phyloP scores from a whole-genome alignment of 2,113 vertebrate species.

The Erythrocercus mccallii region DNA sequence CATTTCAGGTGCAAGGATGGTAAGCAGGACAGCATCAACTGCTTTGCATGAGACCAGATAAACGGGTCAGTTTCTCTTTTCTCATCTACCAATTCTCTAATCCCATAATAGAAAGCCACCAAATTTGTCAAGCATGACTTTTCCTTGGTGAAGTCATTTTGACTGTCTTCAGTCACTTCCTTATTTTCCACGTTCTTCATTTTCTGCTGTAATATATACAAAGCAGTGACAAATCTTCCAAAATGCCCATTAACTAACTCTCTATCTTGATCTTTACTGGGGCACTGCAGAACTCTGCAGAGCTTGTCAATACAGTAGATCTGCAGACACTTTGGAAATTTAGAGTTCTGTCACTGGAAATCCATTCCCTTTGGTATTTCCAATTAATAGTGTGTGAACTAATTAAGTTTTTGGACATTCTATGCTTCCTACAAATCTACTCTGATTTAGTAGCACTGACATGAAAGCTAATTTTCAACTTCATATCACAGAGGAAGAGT shows the following conservation, averaged over 20 bases:
- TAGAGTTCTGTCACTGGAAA: not conserved
- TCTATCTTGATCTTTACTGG: not conserved
- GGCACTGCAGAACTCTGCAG: not conserved
- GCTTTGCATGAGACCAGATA: fast-evolving
- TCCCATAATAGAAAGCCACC: not conserved
- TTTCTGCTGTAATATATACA: not conserved
- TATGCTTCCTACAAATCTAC: not conserved
- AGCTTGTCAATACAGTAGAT: not conserved
- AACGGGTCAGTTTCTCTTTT: not conserved
- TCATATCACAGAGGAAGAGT: not conserved
- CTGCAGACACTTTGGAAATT: not conserved
- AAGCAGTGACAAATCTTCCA: not conserved
- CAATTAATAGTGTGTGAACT: conserved; percentile 1
- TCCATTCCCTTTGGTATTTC: not conserved
- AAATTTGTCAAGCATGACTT: not conserved
- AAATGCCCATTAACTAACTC: not conserved
- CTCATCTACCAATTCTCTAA: not conserved
- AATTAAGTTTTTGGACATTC: not conserved
- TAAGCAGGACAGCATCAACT: not conserved
- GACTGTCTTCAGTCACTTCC: not conserved
- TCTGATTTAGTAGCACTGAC: not conserved
- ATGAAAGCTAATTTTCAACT: conserved; percentile 9
- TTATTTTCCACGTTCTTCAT: not conserved
- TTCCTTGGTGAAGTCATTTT: not conserved
- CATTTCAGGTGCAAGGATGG: not conserved